phyloP scores from a whole-genome alignment of 2,888 invertebrate species.

The Sphaerophoria rueppellii region DNA sequence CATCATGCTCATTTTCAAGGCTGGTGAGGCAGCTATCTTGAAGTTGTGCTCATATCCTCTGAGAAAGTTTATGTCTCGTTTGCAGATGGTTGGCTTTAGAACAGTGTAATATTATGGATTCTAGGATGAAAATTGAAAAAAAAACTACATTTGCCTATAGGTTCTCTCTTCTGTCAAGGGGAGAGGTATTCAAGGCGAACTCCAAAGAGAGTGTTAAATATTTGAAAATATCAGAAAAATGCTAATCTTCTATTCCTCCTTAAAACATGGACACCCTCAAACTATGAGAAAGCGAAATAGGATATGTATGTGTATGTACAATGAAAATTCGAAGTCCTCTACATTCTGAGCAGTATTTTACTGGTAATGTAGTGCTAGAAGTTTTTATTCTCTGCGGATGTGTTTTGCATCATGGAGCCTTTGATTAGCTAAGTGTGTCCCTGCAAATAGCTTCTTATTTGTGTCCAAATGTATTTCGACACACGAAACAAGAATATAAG shows the following conservation, averaged over 20 bases:
- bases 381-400: constrained; percentile 37
- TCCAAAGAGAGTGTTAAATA: background rate
- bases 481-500: constrained; percentile 22
- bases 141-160: constrained; percentile 6
- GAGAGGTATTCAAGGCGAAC: background rate
- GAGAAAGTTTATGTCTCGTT: constrained; percentile 9
- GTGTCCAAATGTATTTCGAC: constrained; percentile 34
- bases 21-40: background rate
- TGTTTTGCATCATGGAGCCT: constrained; percentile 36
- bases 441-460: background rate
- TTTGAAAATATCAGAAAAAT: constrained; percentile 33
- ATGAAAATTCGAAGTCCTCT: background rate
- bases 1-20: background rate
- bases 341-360: background rate
- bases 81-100: constrained; percentile 9
- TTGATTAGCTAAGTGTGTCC: constrained; percentile 62
- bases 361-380: constrained; percentile 44
- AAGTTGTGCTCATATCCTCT: constrained; percentile 12
- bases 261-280: background rate
- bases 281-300: background rate
- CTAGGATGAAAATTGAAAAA: constrained; percentile 53
- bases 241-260: constrained; percentile 3
- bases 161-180: background rate
- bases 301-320: too few relatives aligned
- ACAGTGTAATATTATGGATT: constrained; percentile 25